Conservation (phyloP, 2,888 invertebrate genomes). For the Priapulus caudatus region DNA sequence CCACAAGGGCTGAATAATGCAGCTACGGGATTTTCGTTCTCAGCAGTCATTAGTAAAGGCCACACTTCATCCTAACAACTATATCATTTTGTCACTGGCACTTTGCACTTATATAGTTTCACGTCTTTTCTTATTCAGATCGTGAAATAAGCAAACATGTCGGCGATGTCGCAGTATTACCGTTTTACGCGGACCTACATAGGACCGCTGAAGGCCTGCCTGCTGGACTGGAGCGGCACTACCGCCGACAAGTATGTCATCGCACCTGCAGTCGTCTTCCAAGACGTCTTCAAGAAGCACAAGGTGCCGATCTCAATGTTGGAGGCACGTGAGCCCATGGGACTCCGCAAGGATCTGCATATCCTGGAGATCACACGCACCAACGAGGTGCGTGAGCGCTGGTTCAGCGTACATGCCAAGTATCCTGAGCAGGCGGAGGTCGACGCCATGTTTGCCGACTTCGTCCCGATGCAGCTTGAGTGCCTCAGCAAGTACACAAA, state of each 20-base stretch:
- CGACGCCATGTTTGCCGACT: slow-evolving; percentile 35
- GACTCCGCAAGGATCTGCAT: slow-evolving; percentile 32
- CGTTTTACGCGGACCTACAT: neutral
- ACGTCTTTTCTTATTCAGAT: too few relatives aligned
- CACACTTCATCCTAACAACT: too few relatives aligned
- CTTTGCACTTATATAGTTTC: too few relatives aligned
- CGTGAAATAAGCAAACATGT: too few relatives aligned
- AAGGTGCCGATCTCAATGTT: slow-evolving; percentile 23
- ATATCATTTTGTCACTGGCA: too few relatives aligned
- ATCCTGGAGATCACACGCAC: slow-evolving; percentile 29
- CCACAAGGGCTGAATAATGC: too few relatives aligned
- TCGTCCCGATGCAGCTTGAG: slow-evolving; percentile 33
- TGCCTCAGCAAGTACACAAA: slow-evolving; percentile 28
- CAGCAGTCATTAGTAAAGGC: too few relatives aligned
- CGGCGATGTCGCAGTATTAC: too few relatives aligned
- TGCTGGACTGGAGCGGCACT: slow-evolving; percentile 27
- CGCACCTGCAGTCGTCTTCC: slow-evolving; percentile 36
- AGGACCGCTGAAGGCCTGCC: neutral
- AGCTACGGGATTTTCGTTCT: too few relatives aligned
- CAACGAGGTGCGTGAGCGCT: slow-evolving; percentile 29
- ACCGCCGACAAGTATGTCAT: slow-evolving; percentile 38
- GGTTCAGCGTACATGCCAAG: slow-evolving; percentile 28
- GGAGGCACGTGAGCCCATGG: slow-evolving; percentile 39
- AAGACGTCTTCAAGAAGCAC: slow-evolving; percentile 30
- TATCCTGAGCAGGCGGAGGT: slow-evolving; percentile 32